Conservation (phyloP, 1,140 invertebrate species). For the Colletes latitarsis region DNA sequence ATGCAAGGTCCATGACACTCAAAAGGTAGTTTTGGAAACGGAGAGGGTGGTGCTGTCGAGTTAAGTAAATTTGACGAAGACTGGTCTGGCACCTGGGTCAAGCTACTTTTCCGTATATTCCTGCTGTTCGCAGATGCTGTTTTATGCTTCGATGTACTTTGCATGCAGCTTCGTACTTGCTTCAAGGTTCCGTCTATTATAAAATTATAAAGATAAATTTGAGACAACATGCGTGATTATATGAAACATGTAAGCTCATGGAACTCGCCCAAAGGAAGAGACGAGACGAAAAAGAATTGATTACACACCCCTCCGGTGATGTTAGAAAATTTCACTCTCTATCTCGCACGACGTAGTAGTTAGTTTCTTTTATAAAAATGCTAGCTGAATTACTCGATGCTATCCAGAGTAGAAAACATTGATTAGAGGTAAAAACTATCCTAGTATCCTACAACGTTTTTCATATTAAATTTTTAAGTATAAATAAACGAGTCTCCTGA, state of each 20-base stretch:
- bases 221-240: neutral
- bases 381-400: too few relatives aligned
- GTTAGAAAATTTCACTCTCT: neutral
- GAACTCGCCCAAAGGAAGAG: neutral
- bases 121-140: slow-evolving; percentile 3
- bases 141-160: neutral
- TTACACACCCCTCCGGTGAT: neutral
- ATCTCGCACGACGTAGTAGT: too few relatives aligned
- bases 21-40: neutral
- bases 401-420: too few relatives aligned
- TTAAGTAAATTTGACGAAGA: slow-evolving; percentile 11
- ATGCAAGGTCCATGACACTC: neutral
- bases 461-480: too few relatives aligned
- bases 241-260: too few relatives aligned
- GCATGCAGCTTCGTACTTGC: neutral
- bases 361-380: too few relatives aligned
- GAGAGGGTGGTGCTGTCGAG: neutral
- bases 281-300: neutral
- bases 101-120: neutral
- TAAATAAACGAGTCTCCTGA: too few relatives aligned
- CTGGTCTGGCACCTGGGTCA: slow-evolving; percentile 3
- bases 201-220: neutral
- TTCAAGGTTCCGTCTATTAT: neutral
- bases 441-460: too few relatives aligned
- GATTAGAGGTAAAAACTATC: too few relatives aligned